phyloP scores from a whole-genome alignment of 2,797 vertebrate species.

The Siniperca scherzeri region DNA sequence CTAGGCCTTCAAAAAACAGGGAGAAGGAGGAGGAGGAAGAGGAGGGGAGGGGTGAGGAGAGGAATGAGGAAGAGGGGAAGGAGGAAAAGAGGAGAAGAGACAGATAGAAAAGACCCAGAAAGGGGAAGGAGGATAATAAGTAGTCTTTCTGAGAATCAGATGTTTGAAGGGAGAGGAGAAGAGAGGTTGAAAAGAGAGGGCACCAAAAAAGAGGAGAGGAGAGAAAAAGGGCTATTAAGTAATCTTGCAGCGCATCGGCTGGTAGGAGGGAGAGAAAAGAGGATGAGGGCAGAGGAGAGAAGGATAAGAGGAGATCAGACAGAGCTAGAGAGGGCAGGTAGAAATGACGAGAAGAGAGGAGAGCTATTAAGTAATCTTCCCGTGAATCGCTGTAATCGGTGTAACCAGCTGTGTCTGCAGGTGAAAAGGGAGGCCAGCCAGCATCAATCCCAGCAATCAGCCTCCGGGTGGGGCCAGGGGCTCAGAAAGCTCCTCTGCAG shows the following conservation, averaged over 20 bases:
- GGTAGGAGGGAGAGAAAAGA: slow-evolving; percentile 64
- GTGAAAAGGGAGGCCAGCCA: slow-evolving; percentile 73
- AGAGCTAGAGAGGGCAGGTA: slow-evolving; percentile 66
- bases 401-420: slow-evolving; percentile 83
- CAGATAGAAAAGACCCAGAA: slow-evolving; percentile 50
- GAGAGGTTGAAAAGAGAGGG: slow-evolving; percentile 63
- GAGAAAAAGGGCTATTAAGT: slow-evolving; percentile 70
- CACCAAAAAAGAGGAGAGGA: slow-evolving; percentile 53
- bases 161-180: slow-evolving; percentile 61
- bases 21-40: slow-evolving; percentile 62
- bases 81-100: slow-evolving; percentile 59
- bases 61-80: slow-evolving; percentile 68
- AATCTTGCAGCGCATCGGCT: slow-evolving; percentile 64
- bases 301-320: slow-evolving; percentile 69
- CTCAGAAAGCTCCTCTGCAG: slow-evolving; percentile 77
- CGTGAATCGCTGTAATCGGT: slow-evolving; percentile 79
- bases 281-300: slow-evolving; percentile 54
- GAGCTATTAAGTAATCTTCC: slow-evolving; percentile 83
- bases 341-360: slow-evolving; percentile 71
- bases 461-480: slow-evolving; percentile 72
- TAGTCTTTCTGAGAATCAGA: slow-evolving; percentile 48
- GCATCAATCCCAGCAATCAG: slow-evolving; percentile 81
- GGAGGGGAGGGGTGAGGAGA: slow-evolving; percentile 65
- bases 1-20: slow-evolving; percentile 50
- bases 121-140: slow-evolving; percentile 52